phyloP scores from a whole-genome alignment of 53 echinoderm and acorn worm genomes.

The Patiria pectinifera region DNA sequence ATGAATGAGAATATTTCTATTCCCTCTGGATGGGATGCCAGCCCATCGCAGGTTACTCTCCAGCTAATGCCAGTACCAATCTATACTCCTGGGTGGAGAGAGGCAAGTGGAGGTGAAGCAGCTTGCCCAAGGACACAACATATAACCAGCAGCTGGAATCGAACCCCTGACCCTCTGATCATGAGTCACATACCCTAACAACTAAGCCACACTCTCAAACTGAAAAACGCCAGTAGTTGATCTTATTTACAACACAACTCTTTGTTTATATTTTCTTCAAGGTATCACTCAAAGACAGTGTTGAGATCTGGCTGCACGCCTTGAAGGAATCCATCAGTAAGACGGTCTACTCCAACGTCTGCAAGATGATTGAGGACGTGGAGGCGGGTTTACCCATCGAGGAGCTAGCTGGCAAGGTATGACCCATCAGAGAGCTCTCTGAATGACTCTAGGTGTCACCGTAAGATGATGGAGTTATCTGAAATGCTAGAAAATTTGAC shows the following conservation, averaged over 20 bases:
- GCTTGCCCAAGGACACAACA: no score
- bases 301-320: slow-evolving; percentile 94
- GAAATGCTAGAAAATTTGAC: no score
- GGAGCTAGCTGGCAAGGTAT: slow-evolving; percentile 92
- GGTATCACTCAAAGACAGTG: slow-evolving; percentile 89
- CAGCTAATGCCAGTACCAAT: not conserved
- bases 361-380: slow-evolving; percentile 90
- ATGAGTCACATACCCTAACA: no score
- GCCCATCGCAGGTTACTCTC: not conserved
- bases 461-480: no score
- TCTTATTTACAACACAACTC: not conserved
- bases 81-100: not conserved
- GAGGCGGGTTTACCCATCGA: slow-evolving; percentile 84
- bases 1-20: not conserved
- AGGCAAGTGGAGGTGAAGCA: no score
- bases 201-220: no score
- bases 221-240: not conserved
- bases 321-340: slow-evolving; percentile 92
- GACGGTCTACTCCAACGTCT: slow-evolving; percentile 80
- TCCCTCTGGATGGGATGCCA: not conserved
- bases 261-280: not conserved
- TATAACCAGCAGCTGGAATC: no score
- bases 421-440: not conserved
- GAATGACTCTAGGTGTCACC: not conserved
- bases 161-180: no score